Base-by-base conservation (phyloP, 92 coral and sea anemone genomes). In the Micromussa lordhowensis region DNA sequence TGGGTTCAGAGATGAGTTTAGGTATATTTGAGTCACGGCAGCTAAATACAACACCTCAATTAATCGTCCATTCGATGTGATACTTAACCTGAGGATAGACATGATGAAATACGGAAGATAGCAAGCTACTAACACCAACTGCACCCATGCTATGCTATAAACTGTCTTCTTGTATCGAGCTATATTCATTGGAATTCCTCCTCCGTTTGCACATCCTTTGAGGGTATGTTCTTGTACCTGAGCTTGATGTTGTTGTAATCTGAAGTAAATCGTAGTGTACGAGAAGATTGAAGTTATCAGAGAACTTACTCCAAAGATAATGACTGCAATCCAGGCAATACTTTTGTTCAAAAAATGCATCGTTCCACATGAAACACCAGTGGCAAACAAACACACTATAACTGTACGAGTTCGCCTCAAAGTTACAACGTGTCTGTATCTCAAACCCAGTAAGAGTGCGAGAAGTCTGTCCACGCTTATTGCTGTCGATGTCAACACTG, bases 121-220 rank as follows among this genome's bases (percentile, higher is more conserved):
- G 59, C 81, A 78, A 78, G 63, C 59, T 22, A 78, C 38, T 16
- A 49, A n/a, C 24, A 66, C 61, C 44, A 78, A 16, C 82, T 78
- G 82, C 4, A 78, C 82, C 82, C 82, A 78, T 3, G 66, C 35
- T 78, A 78, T 53, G 82, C 82, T 78, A 19, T 68, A 79, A 16
- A 79, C 82, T 6, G 82, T 79, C 38, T 58, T 55, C 26, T 55
- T 53, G 68, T 79, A 79, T 57, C 69, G 22, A 30, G 66, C 28
- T 4, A 79, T 55, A 3, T 79, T 79, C 16, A 55, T 17, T 21
- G 68, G 28, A 29, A 34, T 51, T 79, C 40, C 40, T 79, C 49
- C 68, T 17, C n/a, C 82, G 82, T 57, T 79, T 15, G 44, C 48
- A 17, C 2, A 66, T 18, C 12, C 18, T 16, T 77, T 58, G 11